phyloP scores from a whole-genome alignment of 2,797 vertebrate species.

The Prionace glauca region DNA sequence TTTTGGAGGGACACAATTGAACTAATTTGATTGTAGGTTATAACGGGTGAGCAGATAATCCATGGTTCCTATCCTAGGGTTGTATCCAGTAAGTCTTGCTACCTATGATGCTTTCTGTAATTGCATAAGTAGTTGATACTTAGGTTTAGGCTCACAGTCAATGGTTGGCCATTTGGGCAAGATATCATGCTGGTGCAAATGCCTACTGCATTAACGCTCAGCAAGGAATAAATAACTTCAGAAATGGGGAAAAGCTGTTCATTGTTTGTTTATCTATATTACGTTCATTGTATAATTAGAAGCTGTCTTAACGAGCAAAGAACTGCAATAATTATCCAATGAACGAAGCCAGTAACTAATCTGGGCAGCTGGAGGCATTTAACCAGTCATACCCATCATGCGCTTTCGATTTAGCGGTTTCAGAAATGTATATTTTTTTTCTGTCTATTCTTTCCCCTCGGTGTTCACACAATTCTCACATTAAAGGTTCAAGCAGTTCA shows the following conservation, averaged over 20 bases:
- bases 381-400: not conserved
- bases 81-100: not conserved
- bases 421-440: not conserved
- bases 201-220: not conserved
- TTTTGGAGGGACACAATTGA: not conserved
- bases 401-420: not conserved
- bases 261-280: not conserved
- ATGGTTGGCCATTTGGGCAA: not conserved
- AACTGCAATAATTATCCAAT: not conserved
- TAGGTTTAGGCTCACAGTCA: not conserved
- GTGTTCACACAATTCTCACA: not conserved
- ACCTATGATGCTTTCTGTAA: not conserved
- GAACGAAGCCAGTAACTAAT: not conserved
- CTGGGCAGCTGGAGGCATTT: constrained; percentile 4
- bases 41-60: not conserved
- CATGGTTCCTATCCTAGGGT: not conserved
- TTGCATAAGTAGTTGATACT: not conserved
- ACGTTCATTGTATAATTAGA: not conserved
- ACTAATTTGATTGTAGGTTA: not conserved
- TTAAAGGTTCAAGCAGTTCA: not conserved
- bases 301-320: not conserved
- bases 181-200: not conserved
- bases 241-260: not conserved
- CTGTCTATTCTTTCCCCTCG: not conserved
- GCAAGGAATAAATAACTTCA: not conserved